phyloP scores from a whole-genome alignment of 2,113 vertebrate genomes.

The Sardina pilchardus region DNA sequence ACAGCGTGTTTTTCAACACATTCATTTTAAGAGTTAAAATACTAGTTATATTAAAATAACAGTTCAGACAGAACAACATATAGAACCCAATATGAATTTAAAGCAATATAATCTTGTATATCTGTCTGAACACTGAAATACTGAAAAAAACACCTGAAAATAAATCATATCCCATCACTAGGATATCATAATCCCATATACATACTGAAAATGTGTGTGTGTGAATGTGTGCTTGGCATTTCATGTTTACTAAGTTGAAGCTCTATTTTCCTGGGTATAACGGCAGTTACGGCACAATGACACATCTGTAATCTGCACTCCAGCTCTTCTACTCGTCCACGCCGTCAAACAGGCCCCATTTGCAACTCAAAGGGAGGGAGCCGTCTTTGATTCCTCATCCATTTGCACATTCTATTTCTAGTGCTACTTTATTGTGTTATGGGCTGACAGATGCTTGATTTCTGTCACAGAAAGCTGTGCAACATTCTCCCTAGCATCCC shows the following conservation, averaged over 20 bases:
- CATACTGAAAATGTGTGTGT: not conserved
- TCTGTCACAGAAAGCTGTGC: not conserved
- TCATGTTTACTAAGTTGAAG: not conserved
- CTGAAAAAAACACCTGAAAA: not conserved
- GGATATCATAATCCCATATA: not conserved
- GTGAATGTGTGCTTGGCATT: not conserved
- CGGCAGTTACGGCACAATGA: not conserved
- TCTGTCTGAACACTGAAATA: not conserved
- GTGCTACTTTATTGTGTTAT: not conserved
- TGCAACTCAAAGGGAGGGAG: slow-evolving; percentile 12
- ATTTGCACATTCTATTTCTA: not conserved
- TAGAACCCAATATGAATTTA: no score
- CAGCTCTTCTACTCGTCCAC: not conserved
- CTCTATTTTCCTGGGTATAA: not conserved
- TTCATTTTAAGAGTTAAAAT: not conserved
- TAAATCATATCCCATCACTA: not conserved
- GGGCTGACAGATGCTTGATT: not conserved
- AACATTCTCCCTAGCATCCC: not conserved
- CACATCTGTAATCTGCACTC: not conserved
- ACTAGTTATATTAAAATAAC: no score
- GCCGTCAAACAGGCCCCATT: not conserved
- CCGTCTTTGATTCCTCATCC: not conserved
- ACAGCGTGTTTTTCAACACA: no score
- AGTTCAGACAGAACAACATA: not conserved
- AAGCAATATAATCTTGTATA: not conserved